Base-by-base conservation (phyloP, 2,797 vertebrate species). In the Acipenser ruthenus region DNA sequence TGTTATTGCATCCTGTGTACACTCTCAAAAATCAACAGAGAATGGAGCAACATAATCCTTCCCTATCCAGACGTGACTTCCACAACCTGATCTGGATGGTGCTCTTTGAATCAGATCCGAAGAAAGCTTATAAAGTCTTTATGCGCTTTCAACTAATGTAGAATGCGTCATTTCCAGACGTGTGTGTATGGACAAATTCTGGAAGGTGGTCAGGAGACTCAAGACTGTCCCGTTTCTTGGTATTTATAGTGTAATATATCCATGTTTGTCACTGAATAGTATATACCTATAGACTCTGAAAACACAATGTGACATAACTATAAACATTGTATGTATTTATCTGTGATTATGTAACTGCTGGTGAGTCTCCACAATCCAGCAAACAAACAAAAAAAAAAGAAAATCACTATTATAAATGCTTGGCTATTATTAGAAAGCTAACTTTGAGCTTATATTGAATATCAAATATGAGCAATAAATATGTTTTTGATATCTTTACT, bases 1-100 rank as follows among this genome's bases (percentile, higher is more conserved):
- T 80, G 77, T 87, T 77, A 84, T 75, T 78, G 77, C 77, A 86
- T 80, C 86, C 80, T 67, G 77, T 81, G 77, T 73, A 76, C 71
- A 70, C 66, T 75, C 68, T 68, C 71, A 70, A 77, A 68, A 72
- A 76, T 66, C 62, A 74, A 72, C 67, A 67, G 69, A 74, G 69
- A 75, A 75, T 75, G 68, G 67, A 66, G 74, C 66, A 74, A 75
- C 70, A 69, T 67, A 70, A 78, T 74, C 69, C 77, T 71, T 71
- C 67, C 64, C 73, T 75, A 67, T 73, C 74, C 76, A 77, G 69
- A 73, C 68, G 18, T 69, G 75, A 77, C 69, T 68, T 69, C 65
- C 72, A 61, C 68, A 68, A 66, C 55, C 69, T 68, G 68, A 58
- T 71, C 62, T 62, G 64, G 62, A 67, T 53, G 58, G 48, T 15